Percentiles rank a stretch among this genome's conserved stretches.
phyloP scores from a whole-genome alignment of 2,113 vertebrate genomes.

The Lampris megalopsis region DNA sequence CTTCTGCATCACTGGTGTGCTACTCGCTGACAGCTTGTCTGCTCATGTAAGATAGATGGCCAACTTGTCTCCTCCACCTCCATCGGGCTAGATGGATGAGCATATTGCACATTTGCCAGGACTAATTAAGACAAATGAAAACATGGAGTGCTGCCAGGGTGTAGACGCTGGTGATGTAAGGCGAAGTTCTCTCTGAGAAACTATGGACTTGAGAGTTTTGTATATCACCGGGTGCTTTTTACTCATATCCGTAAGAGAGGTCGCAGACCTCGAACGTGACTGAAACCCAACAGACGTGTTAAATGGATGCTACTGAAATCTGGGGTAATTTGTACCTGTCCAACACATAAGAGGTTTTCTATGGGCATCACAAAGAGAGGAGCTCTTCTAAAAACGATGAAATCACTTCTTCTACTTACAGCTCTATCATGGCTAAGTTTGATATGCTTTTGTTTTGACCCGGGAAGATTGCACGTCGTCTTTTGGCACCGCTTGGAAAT shows the following conservation, averaged over 20 bases:
- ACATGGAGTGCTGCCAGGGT: conserved; percentile 24
- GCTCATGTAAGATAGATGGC: conserved; percentile 33
- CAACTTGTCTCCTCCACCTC: conserved; percentile 8
- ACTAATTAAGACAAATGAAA: conserved; percentile 63
- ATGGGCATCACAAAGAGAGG: too few species aligned
- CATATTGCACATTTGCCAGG: conserved; percentile 35
- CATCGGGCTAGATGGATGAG: conserved; percentile 18
- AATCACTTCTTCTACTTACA: too few species aligned
- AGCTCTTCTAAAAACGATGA: too few species aligned
- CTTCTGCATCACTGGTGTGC: conserved; percentile 32
- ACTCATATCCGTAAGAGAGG: background rate
- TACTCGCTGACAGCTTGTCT: conserved; percentile 38
- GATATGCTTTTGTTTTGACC: too few species aligned
- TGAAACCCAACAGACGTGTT: background rate
- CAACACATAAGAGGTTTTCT: too few species aligned
- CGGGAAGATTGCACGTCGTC: too few species aligned
- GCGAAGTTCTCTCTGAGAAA: conserved; percentile 26
- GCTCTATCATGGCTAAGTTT: too few species aligned
- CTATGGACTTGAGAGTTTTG: background rate
- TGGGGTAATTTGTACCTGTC: background rate
- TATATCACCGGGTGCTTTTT: too few species aligned
- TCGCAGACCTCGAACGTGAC: background rate
- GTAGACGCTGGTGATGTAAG: conserved; percentile 18
- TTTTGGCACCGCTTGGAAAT: too few species aligned
- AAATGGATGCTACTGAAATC: background rate